Base-by-base conservation (phyloP, 2,888 invertebrate genomes). In the Coelinius sp. region DNA sequence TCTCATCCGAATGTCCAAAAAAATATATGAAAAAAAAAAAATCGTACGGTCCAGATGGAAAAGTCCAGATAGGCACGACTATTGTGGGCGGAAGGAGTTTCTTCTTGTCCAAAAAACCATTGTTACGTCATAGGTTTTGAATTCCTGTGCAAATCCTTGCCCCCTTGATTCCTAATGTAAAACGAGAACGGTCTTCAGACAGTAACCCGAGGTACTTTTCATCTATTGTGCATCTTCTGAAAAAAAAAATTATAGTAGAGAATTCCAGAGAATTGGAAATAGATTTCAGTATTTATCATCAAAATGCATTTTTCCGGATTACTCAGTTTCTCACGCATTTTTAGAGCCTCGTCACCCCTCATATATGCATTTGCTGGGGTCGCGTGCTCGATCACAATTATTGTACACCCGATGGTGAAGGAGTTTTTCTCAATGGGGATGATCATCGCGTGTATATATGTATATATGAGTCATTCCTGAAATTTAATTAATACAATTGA, bases 91-190 rank as follows among this genome's bases (percentile, higher is more conserved):
- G 63, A 69, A 63, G 63, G 66, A 49, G 66, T 65, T 63, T 66
- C 52, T 20, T n/a, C 20, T 7, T 12, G 52, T 35, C n/a, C n/a
- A n/a, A 66, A 46, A 49, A 17, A 80, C 77, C 81, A 85, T 85
- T 85, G 85, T 86, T 85, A 77, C 85, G 82, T 85, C 85, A 86
- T 68, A 65, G 78, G 78, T 79, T 77, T 85, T 81, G 77, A 82
- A 77, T 85, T 85, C 83, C 85, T 82, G 83, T 80, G 81, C 76
- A 76, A 84, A 82, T 81, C 80, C 80, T 75, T 75, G 77, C 70
- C 35, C 24, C 64, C 52, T 73, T 76, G 73, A 76, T 71, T 71
- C 56, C 25, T 14, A 56, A 71, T 66, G 70, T 71, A 71, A 71
- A 46, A 71, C 70, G 66, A 71, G 70, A 70, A 71, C 66, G 35